Evolutionary conservation across 2,113 vertebrate genomes (phyloP).

Genomic region (Ariopsis seemanni): DNA sequence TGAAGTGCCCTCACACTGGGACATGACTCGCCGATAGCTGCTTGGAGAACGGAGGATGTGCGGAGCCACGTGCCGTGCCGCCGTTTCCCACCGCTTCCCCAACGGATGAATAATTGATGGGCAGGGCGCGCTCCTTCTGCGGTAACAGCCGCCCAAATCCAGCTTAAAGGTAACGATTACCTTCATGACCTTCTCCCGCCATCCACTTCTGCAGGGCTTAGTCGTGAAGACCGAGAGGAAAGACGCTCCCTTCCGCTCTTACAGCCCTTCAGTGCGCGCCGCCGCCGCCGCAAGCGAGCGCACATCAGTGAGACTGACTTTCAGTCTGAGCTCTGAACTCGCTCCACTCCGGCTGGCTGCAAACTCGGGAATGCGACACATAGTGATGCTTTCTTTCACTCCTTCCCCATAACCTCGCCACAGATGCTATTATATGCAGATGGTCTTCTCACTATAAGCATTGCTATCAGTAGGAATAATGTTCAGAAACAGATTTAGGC

Average conservation of each 20-base stretch:
- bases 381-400: background rate
- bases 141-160: slow-evolving; percentile 55
- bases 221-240: slow-evolving; percentile 40
- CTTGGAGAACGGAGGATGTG: slow-evolving; percentile 65
- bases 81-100: slow-evolving; percentile 59
- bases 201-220: slow-evolving; percentile 52
- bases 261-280: slow-evolving; percentile 36
- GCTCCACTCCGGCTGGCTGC: slow-evolving; percentile 17
- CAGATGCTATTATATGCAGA: background rate
- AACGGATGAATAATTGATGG: slow-evolving; percentile 68
- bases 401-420: background rate
- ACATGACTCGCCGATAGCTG: slow-evolving; percentile 73
- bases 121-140: slow-evolving; percentile 53
- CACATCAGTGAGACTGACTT: slow-evolving; percentile 32
- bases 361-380: slow-evolving; percentile 32
- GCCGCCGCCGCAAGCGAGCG: slow-evolving; percentile 25
- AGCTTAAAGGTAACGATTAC: slow-evolving; percentile 55
- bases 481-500: background rate
- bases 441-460: background rate
- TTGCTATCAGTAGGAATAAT: background rate
- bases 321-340: slow-evolving; percentile 32
- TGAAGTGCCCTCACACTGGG: slow-evolving; percentile 69
- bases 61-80: slow-evolving; percentile 57
- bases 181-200: slow-evolving; percentile 63
- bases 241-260: slow-evolving; percentile 37